These are phyloP conservation scores for Decapterus maruadsi DNA, from an alignment of 2,797 vertebrate genomes.

Conservation along the genomic window DNA sequence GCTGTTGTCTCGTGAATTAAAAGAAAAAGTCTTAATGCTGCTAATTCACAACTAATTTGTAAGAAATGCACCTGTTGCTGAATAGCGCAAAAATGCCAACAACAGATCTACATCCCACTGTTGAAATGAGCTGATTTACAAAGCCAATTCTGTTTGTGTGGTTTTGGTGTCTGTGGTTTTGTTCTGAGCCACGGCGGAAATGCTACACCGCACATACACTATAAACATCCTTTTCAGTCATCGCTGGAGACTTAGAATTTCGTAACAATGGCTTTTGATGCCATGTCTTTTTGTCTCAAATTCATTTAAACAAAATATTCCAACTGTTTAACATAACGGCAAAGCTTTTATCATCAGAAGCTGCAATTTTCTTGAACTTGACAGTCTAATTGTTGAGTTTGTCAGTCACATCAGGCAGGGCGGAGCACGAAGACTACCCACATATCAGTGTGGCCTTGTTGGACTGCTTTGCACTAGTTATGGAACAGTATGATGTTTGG, in stretches of 20 bases:
- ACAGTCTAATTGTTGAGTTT: conserved; percentile 13
- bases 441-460: neutral
- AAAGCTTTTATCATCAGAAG: conserved; percentile 10
- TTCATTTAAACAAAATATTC: conserved; percentile 16
- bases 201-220: neutral
- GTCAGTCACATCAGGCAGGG: neutral
- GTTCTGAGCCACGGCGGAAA: conserved; percentile 26
- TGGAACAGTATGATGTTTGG: neutral
- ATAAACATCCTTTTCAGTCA: conserved; percentile 20
- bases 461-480: conserved; percentile 4
- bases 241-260: conserved; percentile 9
- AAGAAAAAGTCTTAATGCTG: conserved; percentile 24
- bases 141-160: conserved; percentile 8
- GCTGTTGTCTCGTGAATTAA: conserved; percentile 33
- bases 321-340: neutral
- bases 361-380: conserved; percentile 1
- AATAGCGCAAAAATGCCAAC: conserved; percentile 27
- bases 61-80: conserved; percentile 53
- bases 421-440: neutral
- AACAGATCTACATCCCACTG: conserved; percentile 24
- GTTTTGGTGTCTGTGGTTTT: conserved; percentile 33
- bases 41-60: conserved; percentile 38
- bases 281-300: neutral
- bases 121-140: conserved; percentile 11
- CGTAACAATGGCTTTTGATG: conserved; percentile 10